Base-by-base conservation (phyloP, 1,140 invertebrate genomes). In the Nylanderia fulva region DNA sequence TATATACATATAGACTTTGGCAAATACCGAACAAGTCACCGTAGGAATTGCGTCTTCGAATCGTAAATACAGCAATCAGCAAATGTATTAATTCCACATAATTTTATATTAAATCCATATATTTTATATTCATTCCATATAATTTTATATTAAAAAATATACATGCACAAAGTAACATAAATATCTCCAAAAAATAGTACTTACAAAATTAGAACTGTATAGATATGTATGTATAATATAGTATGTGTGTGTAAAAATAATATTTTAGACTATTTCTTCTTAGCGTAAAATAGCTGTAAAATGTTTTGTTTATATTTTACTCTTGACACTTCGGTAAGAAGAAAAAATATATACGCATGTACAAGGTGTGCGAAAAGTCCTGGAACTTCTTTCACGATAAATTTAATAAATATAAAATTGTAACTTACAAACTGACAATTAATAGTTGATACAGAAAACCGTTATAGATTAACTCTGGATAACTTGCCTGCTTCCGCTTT, bases 401-500 rank as follows among this genome's bases (percentile, higher is more conserved):
- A 39, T 33, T 61, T 45, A 21, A 0, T n/a, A 45, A 21, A 24
- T 13, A 45, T 61, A 60, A 61, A 63, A 33, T n/a, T 45, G 3
- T 18, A 61, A 45, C 9, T 13, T 29, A 29, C 29, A 9, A 7
- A 24, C 3, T 4, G 36, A 36, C 36, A 24, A 2, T 75, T 42
- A 42, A 60, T 56, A 75, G 15, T 18, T 21, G 11, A 75, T 42
- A 18, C 36, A 56, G 56, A 33, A 76, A 63, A 6, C 24, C 11
- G 5, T 15, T 60, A 18, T 48, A 7, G 39, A 76, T 63, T 48
- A 63, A 45, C 9, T 11, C 33, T 15, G 63, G 45, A 24, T 48
- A 76, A 75, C 42, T 54, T 52, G 0, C 29, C 13, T 24, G 56
- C 71, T 87, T 83, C 69, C 76, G 84, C 69, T 69, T 83, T 86